A percentile compares a stretch with the other conserved stretches of the same genome.
Conservation (phyloP, 2,888 invertebrate species). For the Dugesia japonica region DNA sequence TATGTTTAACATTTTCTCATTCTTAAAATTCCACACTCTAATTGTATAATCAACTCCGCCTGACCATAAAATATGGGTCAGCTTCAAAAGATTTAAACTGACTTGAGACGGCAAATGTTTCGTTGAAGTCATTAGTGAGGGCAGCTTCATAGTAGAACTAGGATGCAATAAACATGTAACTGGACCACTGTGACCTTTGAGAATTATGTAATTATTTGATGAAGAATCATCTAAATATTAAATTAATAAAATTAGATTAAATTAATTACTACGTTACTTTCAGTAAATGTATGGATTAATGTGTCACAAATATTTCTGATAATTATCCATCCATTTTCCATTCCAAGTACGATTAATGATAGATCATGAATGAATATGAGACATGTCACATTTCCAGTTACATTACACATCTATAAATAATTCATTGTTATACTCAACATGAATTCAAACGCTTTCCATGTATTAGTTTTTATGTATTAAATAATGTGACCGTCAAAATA, state of each 20-base stretch:
- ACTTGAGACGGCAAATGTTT: neutral
- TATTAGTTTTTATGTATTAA: no score
- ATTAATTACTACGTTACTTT: neutral
- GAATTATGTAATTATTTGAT: neutral
- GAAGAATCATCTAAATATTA: neutral
- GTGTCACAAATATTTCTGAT: neutral
- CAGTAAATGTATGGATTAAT: neutral
- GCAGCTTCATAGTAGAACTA: neutral
- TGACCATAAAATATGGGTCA: neutral
- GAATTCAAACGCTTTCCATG: no score
- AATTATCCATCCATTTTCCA: neutral
- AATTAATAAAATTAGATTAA: neutral
- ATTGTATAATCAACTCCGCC: neutral
- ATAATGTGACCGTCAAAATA: no score
- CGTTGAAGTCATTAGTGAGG: neutral
- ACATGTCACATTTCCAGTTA: neutral
- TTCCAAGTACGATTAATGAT: neutral
- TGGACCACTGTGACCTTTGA: neutral
- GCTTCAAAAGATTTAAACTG: neutral
- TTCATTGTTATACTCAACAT: no score
- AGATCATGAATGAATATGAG: neutral
- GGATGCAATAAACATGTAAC: slow-evolving; percentile 5
- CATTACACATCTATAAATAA: no score
- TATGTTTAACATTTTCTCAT: neutral
- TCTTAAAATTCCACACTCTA: neutral